Conservation (phyloP, 2,888 invertebrate genomes). For the Periphyllus acericola region DNA sequence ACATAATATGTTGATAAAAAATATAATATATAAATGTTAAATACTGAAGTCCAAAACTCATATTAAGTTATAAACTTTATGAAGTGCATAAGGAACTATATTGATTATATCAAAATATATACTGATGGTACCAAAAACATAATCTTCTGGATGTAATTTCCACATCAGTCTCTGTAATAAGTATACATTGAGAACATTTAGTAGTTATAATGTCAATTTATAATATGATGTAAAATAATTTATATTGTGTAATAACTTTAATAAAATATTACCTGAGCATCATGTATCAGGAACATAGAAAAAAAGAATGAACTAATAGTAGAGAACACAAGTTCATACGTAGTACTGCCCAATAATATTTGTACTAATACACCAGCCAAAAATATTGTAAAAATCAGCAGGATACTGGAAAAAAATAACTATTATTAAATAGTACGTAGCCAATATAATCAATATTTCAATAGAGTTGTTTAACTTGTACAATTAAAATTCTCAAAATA, state of each 20-base stretch:
- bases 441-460: too few species aligned
- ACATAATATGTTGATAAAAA: background rate
- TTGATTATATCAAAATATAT: constrained; percentile 57
- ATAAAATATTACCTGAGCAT: constrained; percentile 27
- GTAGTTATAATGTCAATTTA: background rate
- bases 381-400: constrained; percentile 38
- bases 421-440: background rate
- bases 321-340: constrained; percentile 26
- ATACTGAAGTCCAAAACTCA: too few species aligned
- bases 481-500: too few species aligned
- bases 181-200: background rate
- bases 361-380: constrained; percentile 28
- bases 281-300: constrained; percentile 48
- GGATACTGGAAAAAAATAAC: constrained; percentile 21
- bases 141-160: constrained; percentile 55
- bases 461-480: too few species aligned
- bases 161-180: constrained; percentile 48
- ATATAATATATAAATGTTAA: background rate
- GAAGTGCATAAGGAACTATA: constrained; percentile 29
- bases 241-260: too few species aligned
- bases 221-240: background rate
- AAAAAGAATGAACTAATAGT: constrained; percentile 36
- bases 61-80: constrained; percentile 36
- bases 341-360: constrained; percentile 52
- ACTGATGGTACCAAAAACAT: constrained; percentile 43